These are phyloP conservation scores for Natrix natrix DNA, from an alignment of 2,797 vertebrate genomes.

Conservation along the genomic window DNA sequence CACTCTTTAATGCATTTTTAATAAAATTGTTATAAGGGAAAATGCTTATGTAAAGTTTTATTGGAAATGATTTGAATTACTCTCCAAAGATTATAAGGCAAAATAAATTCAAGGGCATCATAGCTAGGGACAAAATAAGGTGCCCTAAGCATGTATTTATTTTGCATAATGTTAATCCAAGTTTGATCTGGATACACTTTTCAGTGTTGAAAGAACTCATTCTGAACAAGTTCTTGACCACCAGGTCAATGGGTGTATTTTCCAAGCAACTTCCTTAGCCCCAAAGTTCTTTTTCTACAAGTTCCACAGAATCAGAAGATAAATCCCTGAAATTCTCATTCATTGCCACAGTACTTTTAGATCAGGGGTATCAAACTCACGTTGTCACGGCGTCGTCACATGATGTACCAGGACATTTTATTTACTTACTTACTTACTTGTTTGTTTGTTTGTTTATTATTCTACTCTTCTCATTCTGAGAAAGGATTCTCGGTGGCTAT, in stretches of 20 bases:
- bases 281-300: not conserved
- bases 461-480: too few relatives aligned
- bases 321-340: not conserved
- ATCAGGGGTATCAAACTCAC: too few relatives aligned
- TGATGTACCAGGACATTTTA: too few relatives aligned
- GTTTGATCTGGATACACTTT: not conserved
- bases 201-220: not conserved
- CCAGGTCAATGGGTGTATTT: not conserved
- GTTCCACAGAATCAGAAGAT: not conserved
- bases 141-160: not conserved
- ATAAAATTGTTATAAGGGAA: not conserved
- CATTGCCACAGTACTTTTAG: not conserved
- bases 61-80: not conserved
- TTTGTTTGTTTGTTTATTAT: too few relatives aligned
- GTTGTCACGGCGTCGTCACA: too few relatives aligned
- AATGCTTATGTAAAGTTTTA: not conserved
- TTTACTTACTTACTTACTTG: too few relatives aligned
- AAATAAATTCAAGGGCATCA: not conserved
- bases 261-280: not conserved
- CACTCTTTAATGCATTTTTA: not conserved
- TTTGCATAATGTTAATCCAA: not conserved
- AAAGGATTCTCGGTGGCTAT: not conserved
- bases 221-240: not conserved
- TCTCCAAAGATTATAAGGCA: not conserved
- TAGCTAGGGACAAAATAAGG: not conserved